These are phyloP conservation scores for Cyaniris semiargus DNA, from an alignment of 2,888 invertebrate genomes.

Conservation along the genomic window DNA sequence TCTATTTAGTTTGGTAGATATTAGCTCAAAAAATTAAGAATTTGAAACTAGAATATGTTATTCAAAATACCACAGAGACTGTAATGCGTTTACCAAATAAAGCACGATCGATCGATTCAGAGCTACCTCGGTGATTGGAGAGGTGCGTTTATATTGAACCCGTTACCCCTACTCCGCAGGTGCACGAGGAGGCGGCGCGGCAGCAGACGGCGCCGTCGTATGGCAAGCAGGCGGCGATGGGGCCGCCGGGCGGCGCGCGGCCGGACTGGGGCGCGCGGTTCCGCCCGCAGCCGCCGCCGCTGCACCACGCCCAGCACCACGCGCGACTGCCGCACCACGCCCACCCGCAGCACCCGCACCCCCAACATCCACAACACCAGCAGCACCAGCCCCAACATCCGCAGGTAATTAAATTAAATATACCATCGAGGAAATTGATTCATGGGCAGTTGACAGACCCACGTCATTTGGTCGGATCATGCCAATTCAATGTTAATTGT, in stretches of 20 bases:
- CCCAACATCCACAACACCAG: conserved; percentile 44
- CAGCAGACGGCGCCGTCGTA: conserved; percentile 92
- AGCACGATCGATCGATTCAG: no score
- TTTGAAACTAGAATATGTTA: no score
- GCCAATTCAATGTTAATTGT: no score
- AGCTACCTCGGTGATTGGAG: no score
- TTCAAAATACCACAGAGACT: no score
- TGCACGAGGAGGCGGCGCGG: conserved; percentile 94
- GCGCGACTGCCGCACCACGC: conserved; percentile 80
- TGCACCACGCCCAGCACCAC: conserved; percentile 84
- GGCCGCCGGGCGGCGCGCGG: conserved; percentile 55
- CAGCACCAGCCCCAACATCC: conserved; percentile 48
- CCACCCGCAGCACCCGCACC: conserved; percentile 57
- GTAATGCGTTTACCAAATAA: no score
- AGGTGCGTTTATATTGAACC: no score
- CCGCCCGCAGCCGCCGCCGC: conserved; percentile 65
- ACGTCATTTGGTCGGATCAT: no score
- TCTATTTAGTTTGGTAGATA: background rate
- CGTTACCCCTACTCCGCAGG: conserved; percentile 63
- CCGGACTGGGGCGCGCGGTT: conserved; percentile 49
- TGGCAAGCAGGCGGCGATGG: conserved; percentile 85
- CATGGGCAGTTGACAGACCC: no score
- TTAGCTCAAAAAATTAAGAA: no score
- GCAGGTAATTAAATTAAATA: conserved; percentile 34
- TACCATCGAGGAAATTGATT: no score